Conservation (phyloP, 2,888 invertebrate genomes). For the Lasiommata megera region DNA sequence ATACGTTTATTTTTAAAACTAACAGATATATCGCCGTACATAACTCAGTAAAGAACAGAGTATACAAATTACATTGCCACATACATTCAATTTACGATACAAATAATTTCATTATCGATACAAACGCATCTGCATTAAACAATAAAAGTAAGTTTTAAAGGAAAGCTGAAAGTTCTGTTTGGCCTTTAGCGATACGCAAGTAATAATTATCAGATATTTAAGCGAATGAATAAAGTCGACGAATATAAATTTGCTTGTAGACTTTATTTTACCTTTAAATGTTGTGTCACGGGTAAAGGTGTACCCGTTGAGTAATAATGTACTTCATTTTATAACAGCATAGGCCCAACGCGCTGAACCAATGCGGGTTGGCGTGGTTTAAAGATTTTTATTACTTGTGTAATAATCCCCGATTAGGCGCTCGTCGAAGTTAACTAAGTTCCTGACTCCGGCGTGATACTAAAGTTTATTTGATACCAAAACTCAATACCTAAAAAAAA, state of each 20-base stretch:
- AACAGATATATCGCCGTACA: neutral
- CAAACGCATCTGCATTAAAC: neutral
- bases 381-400: too few species aligned
- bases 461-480: too few species aligned
- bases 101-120: slow-evolving; percentile 1
- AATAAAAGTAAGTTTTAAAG: slow-evolving; percentile 8
- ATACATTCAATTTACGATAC: neutral
- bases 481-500: too few species aligned
- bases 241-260: neutral
- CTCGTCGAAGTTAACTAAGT: too few species aligned
- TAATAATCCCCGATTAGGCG: too few species aligned
- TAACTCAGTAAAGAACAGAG: neutral
- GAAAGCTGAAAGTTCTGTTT: slow-evolving; percentile 6
- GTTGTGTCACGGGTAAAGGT: neutral
- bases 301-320: neutral
- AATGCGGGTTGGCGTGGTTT: too few species aligned
- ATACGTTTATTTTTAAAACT: neutral
- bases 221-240: neutral
- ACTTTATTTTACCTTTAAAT: neutral
- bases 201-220: slow-evolving; percentile 3
- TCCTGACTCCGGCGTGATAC: too few species aligned
- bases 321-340: too few species aligned
- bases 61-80: neutral
- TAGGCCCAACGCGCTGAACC: too few species aligned
- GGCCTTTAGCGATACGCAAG: slow-evolving; percentile 7